These are phyloP conservation scores for Sapajus apella DNA, from an alignment of 2,113 vertebrate genomes.

Conservation along the genomic window DNA sequence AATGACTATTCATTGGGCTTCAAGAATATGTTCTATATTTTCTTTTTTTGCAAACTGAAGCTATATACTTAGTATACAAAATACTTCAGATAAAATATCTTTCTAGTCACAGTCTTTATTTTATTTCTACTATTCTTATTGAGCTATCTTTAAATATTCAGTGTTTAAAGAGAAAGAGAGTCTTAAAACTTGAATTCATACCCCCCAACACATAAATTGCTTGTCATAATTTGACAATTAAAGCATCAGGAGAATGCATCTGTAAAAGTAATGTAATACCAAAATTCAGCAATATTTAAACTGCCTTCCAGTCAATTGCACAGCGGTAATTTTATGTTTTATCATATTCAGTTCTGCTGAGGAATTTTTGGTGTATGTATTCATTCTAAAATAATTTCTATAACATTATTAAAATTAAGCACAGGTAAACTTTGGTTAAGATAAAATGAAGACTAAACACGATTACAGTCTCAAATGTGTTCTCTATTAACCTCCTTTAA, in stretches of 20 bases:
- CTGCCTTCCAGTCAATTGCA: background rate
- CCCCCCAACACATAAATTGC: background rate
- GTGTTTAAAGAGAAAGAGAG: slow-evolving; percentile 1
- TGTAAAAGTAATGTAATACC: background rate
- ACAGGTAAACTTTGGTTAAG: background rate
- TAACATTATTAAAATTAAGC: slow-evolving; percentile 18
- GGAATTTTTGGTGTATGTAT: background rate
- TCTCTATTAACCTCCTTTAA: background rate
- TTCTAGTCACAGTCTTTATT: background rate
- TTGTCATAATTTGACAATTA: background rate
- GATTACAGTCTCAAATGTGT: background rate
- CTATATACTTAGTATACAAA: background rate
- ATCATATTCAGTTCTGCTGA: background rate
- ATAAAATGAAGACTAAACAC: background rate
- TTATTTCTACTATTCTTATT: background rate
- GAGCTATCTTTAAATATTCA: background rate
- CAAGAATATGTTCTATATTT: background rate
- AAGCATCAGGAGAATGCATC: background rate
- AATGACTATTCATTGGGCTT: background rate
- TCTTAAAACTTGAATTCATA: slow-evolving; percentile 2
- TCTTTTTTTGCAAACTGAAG: background rate
- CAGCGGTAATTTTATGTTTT: background rate
- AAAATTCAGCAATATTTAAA: background rate
- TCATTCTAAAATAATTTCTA: slow-evolving; percentile 19
- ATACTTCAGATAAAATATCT: background rate